phyloP scores from a whole-genome alignment of 2,888 invertebrate genomes.

The Loripinus fragilis region DNA sequence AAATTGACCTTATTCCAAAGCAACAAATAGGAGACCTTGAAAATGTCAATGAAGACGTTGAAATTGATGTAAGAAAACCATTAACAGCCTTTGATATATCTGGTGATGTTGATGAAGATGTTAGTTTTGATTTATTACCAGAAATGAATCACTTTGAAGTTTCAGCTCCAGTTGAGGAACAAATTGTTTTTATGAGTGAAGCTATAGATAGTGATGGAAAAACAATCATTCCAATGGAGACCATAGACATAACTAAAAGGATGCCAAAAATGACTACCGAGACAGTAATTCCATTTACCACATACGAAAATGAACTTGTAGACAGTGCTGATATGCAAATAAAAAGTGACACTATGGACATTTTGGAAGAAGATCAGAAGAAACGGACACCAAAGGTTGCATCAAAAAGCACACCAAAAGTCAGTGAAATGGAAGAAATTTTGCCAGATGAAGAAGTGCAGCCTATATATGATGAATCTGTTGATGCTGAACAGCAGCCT shows the following conservation, averaged over 20 bases:
- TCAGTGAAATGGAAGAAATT: too few species aligned
- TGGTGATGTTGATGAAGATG: constrained; percentile 10
- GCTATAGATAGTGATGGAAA: constrained; percentile 36
- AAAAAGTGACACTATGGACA: too few species aligned
- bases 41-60: neutral
- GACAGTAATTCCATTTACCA: neutral
- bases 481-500: too few species aligned
- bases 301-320: too few species aligned
- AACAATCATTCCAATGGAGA: constrained; percentile 14
- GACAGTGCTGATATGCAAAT: too few species aligned
- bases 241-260: neutral
- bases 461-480: too few species aligned
- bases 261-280: neutral
- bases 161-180: constrained; percentile 31
- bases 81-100: constrained; percentile 3
- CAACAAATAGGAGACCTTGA: neutral
- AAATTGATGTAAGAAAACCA: neutral
- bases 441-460: too few species aligned
- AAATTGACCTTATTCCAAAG: neutral
- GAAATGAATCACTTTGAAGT: constrained; percentile 47
- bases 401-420: too few species aligned
- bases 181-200: constrained; percentile 31
- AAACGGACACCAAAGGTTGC: too few species aligned
- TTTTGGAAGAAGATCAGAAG: too few species aligned
- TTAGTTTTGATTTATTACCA: constrained; percentile 17